Base-by-base conservation (phyloP, 23 tunicate genomes). In the Halocynthia aurantium region DNA sequence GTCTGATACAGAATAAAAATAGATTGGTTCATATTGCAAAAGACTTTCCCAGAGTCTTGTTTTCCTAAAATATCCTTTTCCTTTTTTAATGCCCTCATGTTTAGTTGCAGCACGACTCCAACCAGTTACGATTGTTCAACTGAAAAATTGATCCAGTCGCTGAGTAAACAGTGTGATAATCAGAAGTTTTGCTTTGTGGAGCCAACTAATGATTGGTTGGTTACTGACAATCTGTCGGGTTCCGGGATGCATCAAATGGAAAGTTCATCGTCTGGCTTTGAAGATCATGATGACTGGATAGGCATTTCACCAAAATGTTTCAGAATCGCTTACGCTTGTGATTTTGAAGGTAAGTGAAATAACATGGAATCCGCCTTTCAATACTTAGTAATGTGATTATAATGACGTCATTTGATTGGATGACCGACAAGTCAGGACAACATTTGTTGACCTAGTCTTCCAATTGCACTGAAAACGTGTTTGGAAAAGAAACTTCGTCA, bases 41-140 rank as follows among this genome's bases (percentile, higher is more conserved):
- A 31, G 44, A 31, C 44, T 31, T 31, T 31, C 44, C 44, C 1
- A 1, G 44, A 31, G 1, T 31, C 44, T 31, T 31, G 44, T 31
- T 31, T 31, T 31, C 44, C 44, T 31, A 31, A 31, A 31, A 0
- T 31, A 31, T 31, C 44, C 44, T 31, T 31, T 31, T 31, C 44
- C n/a, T n/a, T 31, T 0, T 31, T 31, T 31, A 31, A 0, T 31
- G 44, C 44, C 44, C 1, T 4, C 44, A 31, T 31, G 44, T 31
- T 31, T 31, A 31, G 44, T 0, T 31, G 44, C 44, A 31, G 44
- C 44, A 31, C 4, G 44, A 31, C 44, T 4, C 44, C 44, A 31
- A 31, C 44, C 44, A 31, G 44, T 31, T 31, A 31, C 44, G 44
- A 65, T 65, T 65, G 70, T 65, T 65, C 70, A 65, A 65, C 70